phyloP scores from a whole-genome alignment of 2,888 invertebrate genomes.

The Ochropleura leucogaster region DNA sequence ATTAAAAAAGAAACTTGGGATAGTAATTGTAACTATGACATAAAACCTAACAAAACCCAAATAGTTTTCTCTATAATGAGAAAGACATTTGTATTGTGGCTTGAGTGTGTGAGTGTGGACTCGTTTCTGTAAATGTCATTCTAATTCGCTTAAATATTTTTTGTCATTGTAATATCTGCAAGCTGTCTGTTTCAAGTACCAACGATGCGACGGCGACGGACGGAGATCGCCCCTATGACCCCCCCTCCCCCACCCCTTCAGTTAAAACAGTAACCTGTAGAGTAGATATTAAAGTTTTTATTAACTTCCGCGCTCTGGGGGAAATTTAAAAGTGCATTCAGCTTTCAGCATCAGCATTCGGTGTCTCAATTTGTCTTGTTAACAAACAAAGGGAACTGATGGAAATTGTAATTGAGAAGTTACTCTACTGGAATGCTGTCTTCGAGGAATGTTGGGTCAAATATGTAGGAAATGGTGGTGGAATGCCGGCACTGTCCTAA shows the following conservation, averaged over 20 bases:
- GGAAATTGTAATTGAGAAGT: not conserved
- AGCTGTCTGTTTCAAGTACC: not conserved
- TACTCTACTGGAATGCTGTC: not conserved
- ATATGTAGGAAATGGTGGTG: not conserved
- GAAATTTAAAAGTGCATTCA: not conserved
- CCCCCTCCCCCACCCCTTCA: not conserved
- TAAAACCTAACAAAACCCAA: not conserved
- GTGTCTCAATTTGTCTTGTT: not conserved
- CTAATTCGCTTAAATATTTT: not conserved
- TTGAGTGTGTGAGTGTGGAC: not conserved
- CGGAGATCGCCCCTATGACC: not conserved
- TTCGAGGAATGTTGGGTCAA: not conserved
- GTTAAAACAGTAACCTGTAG: not conserved
- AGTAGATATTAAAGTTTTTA: not conserved
- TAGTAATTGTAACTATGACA: not conserved
- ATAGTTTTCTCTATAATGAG: not conserved
- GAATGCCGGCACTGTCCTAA: not conserved
- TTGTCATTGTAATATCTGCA: not conserved
- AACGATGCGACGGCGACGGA: not conserved
- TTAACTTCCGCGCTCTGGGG: conserved; percentile 1
- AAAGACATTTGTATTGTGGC: not conserved
- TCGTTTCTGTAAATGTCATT: not conserved
- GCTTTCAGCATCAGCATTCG: not conserved
- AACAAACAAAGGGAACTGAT: not conserved
- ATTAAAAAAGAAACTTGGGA: not conserved